phyloP scores from a whole-genome alignment of 2,113 vertebrate species.

The Thymallus thymallus region DNA sequence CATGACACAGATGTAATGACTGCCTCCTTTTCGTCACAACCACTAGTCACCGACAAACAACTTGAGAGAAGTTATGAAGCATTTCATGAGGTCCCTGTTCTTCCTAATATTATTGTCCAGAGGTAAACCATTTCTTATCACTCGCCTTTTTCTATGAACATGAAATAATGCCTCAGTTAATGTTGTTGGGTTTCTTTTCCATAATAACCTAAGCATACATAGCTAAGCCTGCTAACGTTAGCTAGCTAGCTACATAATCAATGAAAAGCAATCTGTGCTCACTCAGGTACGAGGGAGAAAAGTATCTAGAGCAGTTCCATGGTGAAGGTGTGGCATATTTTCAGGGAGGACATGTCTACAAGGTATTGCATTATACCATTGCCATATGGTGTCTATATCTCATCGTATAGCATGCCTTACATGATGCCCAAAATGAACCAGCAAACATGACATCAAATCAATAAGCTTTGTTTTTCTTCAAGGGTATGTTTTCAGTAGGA shows the following conservation, averaged over 20 bases:
- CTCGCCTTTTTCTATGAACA: neutral
- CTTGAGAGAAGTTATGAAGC: neutral
- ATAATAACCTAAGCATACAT: neutral
- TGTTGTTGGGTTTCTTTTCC: neutral
- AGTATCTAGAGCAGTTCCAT: slow-evolving; percentile 67
- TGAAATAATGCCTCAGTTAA: neutral
- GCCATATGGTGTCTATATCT: neutral
- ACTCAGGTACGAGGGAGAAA: slow-evolving; percentile 83
- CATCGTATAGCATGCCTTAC: neutral
- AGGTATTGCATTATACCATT: slow-evolving; percentile 58
- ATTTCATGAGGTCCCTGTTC: slow-evolving; percentile 42
- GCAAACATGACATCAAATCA: neutral
- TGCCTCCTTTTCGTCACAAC: neutral
- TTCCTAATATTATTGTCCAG: slow-evolving; percentile 68
- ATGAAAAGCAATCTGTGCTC: neutral
- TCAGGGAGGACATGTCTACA: slow-evolving; percentile 80
- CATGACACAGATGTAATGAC: neutral
- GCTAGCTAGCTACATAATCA: neutral
- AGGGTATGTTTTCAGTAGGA: slow-evolving; percentile 89
- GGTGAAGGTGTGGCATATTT: slow-evolving; percentile 82
- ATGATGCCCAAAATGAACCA: neutral
- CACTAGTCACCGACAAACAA: neutral
- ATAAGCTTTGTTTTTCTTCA: slow-evolving; percentile 21
- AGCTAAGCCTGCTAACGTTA: too few species aligned
- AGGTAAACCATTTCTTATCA: slow-evolving; percentile 64